Evolutionary conservation across 2,888 invertebrate species (phyloP), one percentile per base, ranked within the genome.

Genomic region (Seladonia tumulorum): DNA sequence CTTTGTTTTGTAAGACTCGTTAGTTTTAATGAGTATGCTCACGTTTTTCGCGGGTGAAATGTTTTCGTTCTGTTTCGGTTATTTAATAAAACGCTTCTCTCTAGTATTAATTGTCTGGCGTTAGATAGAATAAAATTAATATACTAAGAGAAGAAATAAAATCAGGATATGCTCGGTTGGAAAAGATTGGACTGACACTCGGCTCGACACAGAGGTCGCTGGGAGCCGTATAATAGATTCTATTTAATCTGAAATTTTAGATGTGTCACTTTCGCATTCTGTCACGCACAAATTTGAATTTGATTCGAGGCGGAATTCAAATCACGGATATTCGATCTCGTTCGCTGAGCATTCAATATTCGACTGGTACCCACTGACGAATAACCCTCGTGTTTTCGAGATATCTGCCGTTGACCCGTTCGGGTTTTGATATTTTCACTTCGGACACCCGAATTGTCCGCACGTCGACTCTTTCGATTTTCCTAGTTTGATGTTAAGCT

Each of bases 351-450:
- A 70, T 70, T 70, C 63, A 47, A 76, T 66, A 66, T 76, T 76
- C 49, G 70, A 42, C 25, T 29, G 22, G 42, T 18, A 18, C 66
- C 53, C 29, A 18, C 12, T 53, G 39, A 70, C 70, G 25, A 5
- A 45, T 25, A 42, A 78, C 70, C 70, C 39, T 29, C 70, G 70
- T 57, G 49, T 53, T 78, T n/a, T 25, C 70, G 70, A 53, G 70
- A 70, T 78, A 78, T 70, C n/a, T 42, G 53, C 53, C 70, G 35
- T 78, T 42, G 53, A 49, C 45, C 49, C 49, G 53, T 70, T n/a
- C 29, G 25, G 39, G n/a, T 53, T 70, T 70, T 53, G 77, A 53
- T 70, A 78, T 77, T 49, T 49, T 70, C 68, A 22, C 68, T 35
- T 12, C 53, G 42, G 53, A 25, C 25, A 53, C 57, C 53, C 35